Evolutionary conservation across 1,140 invertebrate genomes (phyloP).

Genomic region (Belonocnema kinseyi): DNA sequence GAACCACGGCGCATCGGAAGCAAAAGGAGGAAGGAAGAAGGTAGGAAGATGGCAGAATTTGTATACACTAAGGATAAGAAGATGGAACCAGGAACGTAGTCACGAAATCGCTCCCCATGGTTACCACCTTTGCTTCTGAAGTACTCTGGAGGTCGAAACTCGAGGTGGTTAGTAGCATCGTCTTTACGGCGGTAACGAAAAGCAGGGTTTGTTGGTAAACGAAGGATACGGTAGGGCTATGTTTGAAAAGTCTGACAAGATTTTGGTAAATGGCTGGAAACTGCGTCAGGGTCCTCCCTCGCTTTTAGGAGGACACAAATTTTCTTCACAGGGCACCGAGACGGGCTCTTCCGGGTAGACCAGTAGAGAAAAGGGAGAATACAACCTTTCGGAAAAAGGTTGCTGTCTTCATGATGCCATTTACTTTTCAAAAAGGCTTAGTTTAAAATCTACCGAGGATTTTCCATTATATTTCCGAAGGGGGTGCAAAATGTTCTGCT

Average conservation of each 20-base stretch:
- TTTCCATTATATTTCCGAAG: too few species aligned
- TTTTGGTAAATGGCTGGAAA: conserved; percentile 3
- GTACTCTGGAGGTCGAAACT: conserved; percentile 44
- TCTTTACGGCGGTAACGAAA: conserved; percentile 7
- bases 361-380: not conserved
- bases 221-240: not conserved
- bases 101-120: conserved; percentile 47
- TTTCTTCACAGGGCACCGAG: not conserved
- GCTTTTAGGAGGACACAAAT: conserved; percentile 18
- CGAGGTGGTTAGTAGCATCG: not conserved
- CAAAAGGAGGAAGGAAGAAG: conserved; percentile 46
- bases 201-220: conserved; percentile 1
- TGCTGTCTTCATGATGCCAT: too few species aligned
- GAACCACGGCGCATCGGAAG: conserved; percentile 36
- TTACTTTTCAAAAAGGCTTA: too few species aligned
- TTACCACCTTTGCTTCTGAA: conserved; percentile 50
- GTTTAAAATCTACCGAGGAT: too few species aligned
- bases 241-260: conserved; percentile 22
- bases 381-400: not conserved
- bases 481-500: too few species aligned
- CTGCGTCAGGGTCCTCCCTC: not conserved
- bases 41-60: conserved; percentile 35
- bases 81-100: conserved; percentile 36
- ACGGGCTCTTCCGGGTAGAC: not conserved
- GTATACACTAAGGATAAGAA: conserved; percentile 34